Conservation (phyloP, 2,113 vertebrate species). For the Neodon shergylaensis region DNA sequence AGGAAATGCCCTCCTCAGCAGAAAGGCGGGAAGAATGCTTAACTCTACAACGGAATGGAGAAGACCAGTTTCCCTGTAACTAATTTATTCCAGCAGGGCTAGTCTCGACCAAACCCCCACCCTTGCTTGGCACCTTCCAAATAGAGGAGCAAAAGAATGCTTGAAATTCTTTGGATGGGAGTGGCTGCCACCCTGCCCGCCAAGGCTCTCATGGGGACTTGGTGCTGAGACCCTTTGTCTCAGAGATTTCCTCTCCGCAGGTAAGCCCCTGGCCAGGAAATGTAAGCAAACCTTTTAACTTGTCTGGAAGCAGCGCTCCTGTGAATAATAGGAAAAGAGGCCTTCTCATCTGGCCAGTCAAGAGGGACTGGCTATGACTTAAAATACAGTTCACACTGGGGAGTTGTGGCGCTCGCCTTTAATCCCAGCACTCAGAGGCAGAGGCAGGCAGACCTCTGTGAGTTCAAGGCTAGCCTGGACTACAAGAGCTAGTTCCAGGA, state of each 20-base stretch:
- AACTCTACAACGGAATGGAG: not conserved
- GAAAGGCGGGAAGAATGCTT: not conserved
- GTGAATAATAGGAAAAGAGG: conserved; percentile 56
- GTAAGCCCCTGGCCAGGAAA: conserved; percentile 32
- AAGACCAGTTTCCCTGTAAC: conserved; percentile 25
- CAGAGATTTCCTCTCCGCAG: conserved; percentile 17
- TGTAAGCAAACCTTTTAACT: conserved; percentile 8
- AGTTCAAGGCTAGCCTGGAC: too few species aligned
- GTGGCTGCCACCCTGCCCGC: conserved; percentile 46
- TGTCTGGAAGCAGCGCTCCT: conserved; percentile 29
- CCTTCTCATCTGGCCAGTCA: conserved; percentile 31
- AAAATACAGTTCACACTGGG: conserved; percentile 33
- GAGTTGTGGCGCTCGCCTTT: too few species aligned
- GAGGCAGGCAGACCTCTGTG: too few species aligned
- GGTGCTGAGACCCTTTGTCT: conserved; percentile 37
- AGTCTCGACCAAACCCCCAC: conserved; percentile 6
- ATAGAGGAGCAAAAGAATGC: conserved; percentile 21
- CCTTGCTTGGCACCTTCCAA: not conserved
- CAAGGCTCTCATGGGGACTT: not conserved
- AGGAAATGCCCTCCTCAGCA: not conserved
- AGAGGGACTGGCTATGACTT: conserved; percentile 7
- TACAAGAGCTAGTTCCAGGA: too few species aligned
- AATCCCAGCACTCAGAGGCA: too few species aligned
- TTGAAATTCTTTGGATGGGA: conserved; percentile 65
- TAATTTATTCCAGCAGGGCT: conserved; percentile 32